Base-by-base conservation (phyloP, 2,797 vertebrate species). In the Geotrypetes seraphini region DNA sequence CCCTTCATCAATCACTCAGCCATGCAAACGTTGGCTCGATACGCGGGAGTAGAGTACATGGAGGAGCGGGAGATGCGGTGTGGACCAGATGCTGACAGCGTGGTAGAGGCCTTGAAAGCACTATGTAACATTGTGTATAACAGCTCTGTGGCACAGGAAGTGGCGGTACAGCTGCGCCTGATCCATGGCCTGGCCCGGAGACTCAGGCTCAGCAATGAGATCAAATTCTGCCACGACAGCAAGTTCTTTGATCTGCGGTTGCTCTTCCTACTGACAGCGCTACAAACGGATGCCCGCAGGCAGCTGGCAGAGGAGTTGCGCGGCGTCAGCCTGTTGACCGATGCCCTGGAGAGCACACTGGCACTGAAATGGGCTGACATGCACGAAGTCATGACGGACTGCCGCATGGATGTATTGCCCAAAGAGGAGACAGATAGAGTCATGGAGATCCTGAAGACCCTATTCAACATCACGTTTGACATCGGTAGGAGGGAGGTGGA, bases 231-330 rank as follows among this genome's bases (percentile, higher is more conserved):
- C 31, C 76, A 74, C 33, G 74, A 66, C 32, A 59, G 73, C 37
- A 75, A 81, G 22, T 86, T 87, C 55, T 86, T 83, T 33, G 79
- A 85, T 50, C 62, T 86, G 7, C 83, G 82, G n/a, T 74, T 86
- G 50, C 59, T 81, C 40, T 86, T 87, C 36, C 77, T 86, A 26
- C 50, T 84, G 12, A 86, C 84, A 1, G 84, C 85, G 1, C 58
- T 86, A 7, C 53, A 78, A 3, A 66, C 79, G 3, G 83, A 85
- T 43, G 71, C 82, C 43, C 71, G 77, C 43, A 46, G 43, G 31
- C 77, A 83, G 47, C 78, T 86, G 3, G 43, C 43, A 9, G 24
- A 16, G 10, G 33, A 53, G 19, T 20, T 53, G 20, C 69, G 64
- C 10, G 81, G 84, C 0, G 56, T 85, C 28, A 71, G 75, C 32